A percentile compares a stretch with the other conserved stretches of the same genome.
Evolutionary conservation across 2,797 vertebrate genomes (phyloP).

Genomic region (Harpagifer antarcticus): DNA sequence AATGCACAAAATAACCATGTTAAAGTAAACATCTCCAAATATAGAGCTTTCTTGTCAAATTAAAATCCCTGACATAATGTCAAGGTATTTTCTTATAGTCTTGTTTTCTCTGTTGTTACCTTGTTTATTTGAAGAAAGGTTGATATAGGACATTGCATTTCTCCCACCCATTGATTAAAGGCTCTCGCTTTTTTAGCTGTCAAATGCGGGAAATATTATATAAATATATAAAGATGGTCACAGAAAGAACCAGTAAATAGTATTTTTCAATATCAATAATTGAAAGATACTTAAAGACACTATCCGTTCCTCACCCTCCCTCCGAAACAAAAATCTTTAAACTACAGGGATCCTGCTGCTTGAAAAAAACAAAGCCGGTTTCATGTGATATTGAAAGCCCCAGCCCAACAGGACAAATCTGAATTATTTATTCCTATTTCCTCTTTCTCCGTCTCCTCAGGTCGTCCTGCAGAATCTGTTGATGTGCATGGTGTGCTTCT

Average conservation of each 20-base stretch:
- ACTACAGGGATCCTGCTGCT: not conserved
- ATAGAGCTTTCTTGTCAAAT: not conserved
- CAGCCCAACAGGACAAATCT: not conserved
- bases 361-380: not conserved
- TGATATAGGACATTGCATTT: constrained; percentile 10
- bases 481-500: constrained; percentile 89
- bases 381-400: constrained; percentile 10
- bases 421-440: not conserved
- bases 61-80: not conserved
- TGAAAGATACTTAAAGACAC: not conserved
- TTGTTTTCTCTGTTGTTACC: constrained; percentile 2
- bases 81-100: constrained; percentile 9
- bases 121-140: constrained; percentile 8
- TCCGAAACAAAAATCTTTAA: not conserved
- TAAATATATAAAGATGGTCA: not conserved
- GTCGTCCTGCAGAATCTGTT: constrained; percentile 88
- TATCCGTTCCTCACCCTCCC: not conserved
- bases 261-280: not conserved
- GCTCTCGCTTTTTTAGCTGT: not conserved
- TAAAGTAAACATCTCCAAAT: constrained; percentile 12
- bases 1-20: constrained; percentile 19
- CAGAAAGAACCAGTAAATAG: not conserved
- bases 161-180: constrained; percentile 9
- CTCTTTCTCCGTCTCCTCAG: constrained; percentile 59
- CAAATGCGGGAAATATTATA: not conserved